These are phyloP conservation scores for Lamellibrachia columna DNA, from an alignment of 2,888 invertebrate genomes.

Conservation along the genomic window DNA sequence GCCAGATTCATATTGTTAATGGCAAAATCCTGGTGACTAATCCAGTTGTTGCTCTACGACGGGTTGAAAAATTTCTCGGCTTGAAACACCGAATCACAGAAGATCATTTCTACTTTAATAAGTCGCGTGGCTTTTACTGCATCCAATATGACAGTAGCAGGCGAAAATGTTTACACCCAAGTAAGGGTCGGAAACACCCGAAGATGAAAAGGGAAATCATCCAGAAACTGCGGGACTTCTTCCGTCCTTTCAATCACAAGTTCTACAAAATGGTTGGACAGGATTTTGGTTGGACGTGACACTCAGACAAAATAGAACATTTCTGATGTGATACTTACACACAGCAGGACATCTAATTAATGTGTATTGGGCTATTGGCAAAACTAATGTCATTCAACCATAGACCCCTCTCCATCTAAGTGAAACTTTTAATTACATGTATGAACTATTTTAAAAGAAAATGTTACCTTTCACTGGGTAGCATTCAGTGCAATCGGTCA, in stretches of 20 bases:
- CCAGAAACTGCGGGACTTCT: conserved; percentile 65
- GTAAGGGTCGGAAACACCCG: conserved; percentile 86
- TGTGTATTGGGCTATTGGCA: neutral
- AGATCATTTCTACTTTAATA: conserved; percentile 95
- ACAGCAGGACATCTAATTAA: neutral
- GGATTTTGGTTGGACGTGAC: conserved; percentile 65
- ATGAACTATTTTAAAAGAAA: no score
- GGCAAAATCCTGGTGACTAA: conserved; percentile 59
- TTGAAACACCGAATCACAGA: conserved; percentile 53
- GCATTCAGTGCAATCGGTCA: no score
- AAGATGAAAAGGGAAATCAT: conserved; percentile 41
- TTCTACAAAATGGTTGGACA: conserved; percentile 66
- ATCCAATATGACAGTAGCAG: conserved; percentile 68
- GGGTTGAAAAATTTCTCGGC: conserved; percentile 60
- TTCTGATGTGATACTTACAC: neutral
- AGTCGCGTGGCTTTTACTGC: conserved; percentile 95
- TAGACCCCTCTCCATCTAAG: no score
- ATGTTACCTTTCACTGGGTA: no score
- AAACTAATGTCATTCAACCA: no score
- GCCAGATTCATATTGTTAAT: conserved; percentile 93
- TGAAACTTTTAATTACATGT: no score
- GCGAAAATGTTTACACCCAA: conserved; percentile 89
- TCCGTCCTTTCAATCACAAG: conserved; percentile 66
- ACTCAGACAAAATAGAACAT: neutral
- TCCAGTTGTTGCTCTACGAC: conserved; percentile 57